Evolutionary conservation across 2,888 invertebrate species (phyloP).

Genomic region (Dasysyrphus albostriatus): DNA sequence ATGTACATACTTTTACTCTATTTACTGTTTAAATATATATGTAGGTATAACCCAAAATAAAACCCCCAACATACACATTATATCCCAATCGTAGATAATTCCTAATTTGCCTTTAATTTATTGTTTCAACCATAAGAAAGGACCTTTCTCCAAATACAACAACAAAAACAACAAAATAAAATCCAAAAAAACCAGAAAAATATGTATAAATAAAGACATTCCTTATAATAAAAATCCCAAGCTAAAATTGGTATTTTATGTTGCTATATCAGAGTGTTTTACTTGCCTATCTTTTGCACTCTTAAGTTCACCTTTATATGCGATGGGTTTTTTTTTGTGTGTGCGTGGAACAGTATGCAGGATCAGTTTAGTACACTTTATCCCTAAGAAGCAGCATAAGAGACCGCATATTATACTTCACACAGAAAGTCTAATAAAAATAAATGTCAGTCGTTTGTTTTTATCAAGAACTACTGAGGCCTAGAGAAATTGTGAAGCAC

Average conservation of each 20-base stretch:
- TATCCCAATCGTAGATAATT: conserved; percentile 82
- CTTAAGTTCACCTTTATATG: conserved; percentile 68
- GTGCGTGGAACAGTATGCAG: conserved; percentile 19
- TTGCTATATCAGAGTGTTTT: conserved; percentile 46
- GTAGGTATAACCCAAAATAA: not conserved
- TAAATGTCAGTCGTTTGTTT: conserved; percentile 84
- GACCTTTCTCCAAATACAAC: conserved; percentile 34
- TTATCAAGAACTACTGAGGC: conserved; percentile 80
- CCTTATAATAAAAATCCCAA: conserved; percentile 83
- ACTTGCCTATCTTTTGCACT: conserved; percentile 58
- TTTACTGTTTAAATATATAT: not conserved
- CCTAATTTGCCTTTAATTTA: conserved; percentile 83
- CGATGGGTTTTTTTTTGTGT: conserved; percentile 14
- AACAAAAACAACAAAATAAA: conserved; percentile 46
- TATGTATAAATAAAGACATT: conserved; percentile 82
- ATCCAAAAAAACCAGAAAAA: too few relatives aligned
- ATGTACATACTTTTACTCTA: conserved; percentile 28
- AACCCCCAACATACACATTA: conserved; percentile 46
- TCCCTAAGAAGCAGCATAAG: conserved; percentile 34
- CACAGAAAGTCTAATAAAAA: conserved; percentile 83
- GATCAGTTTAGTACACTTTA: conserved; percentile 26
- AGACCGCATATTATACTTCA: conserved; percentile 61
- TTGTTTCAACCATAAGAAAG: conserved; percentile 77
- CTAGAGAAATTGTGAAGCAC: conserved; percentile 63
- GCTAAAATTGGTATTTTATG: conserved; percentile 77